phyloP scores from a whole-genome alignment of 2,888 invertebrate species.

The Dasypolia templi region DNA sequence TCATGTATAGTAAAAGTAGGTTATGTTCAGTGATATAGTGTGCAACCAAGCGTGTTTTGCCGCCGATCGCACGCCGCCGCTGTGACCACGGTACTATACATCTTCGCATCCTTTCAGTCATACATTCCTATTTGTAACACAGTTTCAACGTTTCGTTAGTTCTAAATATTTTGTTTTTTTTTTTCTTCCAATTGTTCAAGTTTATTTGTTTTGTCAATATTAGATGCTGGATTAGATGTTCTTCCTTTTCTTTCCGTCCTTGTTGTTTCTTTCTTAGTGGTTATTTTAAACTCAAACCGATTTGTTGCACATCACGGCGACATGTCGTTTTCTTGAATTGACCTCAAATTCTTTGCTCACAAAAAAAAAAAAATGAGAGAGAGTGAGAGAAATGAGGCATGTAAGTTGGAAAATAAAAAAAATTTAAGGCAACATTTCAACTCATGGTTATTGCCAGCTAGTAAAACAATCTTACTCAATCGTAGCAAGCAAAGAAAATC shows the following conservation, averaged over 20 bases:
- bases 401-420: no score
- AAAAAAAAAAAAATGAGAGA: no score
- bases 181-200: not conserved
- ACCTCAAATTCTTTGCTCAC: not conserved
- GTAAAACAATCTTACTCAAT: constrained; percentile 43
- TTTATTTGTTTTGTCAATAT: not conserved
- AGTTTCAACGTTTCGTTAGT: constrained; percentile 56
- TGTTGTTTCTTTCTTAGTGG: not conserved
- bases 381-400: no score
- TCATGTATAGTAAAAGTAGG: constrained; percentile 46
- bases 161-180: constrained; percentile 13
- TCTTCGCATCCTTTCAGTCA: constrained; percentile 47
- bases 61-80: constrained; percentile 64
- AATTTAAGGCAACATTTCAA: constrained; percentile 24
- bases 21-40: constrained; percentile 41
- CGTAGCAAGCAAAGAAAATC: constrained; percentile 18
- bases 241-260: no score
- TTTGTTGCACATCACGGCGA: not conserved
- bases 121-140: constrained; percentile 41
- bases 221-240: not conserved
- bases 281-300: not conserved
- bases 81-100: constrained; percentile 43
- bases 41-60: constrained; percentile 61
- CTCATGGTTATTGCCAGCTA: constrained; percentile 1
- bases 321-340: not conserved